Evolutionary conservation across 1,140 invertebrate species (phyloP).

Genomic region (Bombus turneri): DNA sequence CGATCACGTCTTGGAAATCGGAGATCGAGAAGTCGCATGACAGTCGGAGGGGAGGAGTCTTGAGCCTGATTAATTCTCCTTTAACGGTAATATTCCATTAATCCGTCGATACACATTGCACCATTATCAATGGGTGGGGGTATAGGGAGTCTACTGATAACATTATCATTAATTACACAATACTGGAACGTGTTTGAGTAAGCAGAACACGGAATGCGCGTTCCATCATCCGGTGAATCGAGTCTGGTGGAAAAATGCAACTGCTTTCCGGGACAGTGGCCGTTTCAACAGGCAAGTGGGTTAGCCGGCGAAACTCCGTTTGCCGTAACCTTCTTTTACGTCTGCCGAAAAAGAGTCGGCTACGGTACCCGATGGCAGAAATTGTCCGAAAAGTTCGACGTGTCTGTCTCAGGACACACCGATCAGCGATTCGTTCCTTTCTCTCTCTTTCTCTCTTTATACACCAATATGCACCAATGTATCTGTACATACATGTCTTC

Average conservation of each 20-base stretch:
- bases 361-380: constrained; percentile 42
- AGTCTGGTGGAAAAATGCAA: constrained; percentile 59
- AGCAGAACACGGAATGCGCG: constrained; percentile 27
- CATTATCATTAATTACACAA: constrained; percentile 53
- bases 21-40: not conserved
- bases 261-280: constrained; percentile 57
- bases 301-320: constrained; percentile 74
- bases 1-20: not conserved
- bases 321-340: constrained; percentile 62
- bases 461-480: not conserved
- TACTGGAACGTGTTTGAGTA: constrained; percentile 31
- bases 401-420: constrained; percentile 53
- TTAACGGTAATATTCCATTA: constrained; percentile 68
- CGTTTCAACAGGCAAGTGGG: constrained; percentile 72
- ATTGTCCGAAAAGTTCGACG: constrained; percentile 58
- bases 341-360: constrained; percentile 65
- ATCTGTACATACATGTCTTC: no score
- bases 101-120: constrained; percentile 57
- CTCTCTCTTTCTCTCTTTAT: not conserved
- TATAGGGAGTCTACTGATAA: constrained; percentile 30
- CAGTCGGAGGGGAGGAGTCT: not conserved
- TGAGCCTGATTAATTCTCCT: constrained; percentile 45
- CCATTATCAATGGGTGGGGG: constrained; percentile 39
- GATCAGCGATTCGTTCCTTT: constrained; percentile 32
- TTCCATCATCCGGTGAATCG: constrained; percentile 46